These are phyloP conservation scores for Brenthis hecate DNA, from an alignment of 2,888 invertebrate genomes.

Conservation along the genomic window DNA sequence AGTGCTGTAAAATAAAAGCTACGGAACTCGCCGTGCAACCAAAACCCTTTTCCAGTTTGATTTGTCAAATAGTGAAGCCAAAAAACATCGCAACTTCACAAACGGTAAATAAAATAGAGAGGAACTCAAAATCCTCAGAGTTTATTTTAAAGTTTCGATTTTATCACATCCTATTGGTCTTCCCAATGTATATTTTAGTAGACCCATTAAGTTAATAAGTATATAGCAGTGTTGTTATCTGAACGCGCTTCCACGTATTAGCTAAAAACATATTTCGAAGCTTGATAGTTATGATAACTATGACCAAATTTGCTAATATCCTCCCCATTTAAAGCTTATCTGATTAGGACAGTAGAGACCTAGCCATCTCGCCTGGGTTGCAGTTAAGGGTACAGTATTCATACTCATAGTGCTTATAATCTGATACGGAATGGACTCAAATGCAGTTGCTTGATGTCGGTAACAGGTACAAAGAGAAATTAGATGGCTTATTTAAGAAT, in stretches of 20 bases:
- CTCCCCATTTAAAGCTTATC: conserved; percentile 28
- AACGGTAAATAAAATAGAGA: conserved; percentile 22
- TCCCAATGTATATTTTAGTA: neutral
- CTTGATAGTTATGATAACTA: conserved; percentile 15
- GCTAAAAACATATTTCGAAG: conserved; percentile 10
- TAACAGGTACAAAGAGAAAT: neutral
- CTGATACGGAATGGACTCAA: neutral
- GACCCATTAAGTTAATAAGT: neutral
- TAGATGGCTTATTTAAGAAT: neutral
- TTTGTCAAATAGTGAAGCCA: conserved; percentile 28
- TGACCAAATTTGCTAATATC: conserved; percentile 21
- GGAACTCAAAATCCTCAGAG: conserved; percentile 9
- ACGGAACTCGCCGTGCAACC: conserved; percentile 20
- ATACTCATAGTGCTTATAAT: conserved; percentile 6
- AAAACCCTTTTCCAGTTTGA: conserved; percentile 28
- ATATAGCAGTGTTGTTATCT: conserved; percentile 1
- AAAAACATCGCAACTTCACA: conserved; percentile 32
- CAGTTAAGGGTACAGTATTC: conserved; percentile 7
- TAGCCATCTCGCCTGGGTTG: conserved; percentile 41
- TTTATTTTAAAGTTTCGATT: neutral
- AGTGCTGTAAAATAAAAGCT: conserved; percentile 31
- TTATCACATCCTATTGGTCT: neutral
- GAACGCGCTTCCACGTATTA: neutral
- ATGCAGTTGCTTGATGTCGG: neutral
- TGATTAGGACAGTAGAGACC: conserved; percentile 34